Percentiles rank a stretch among this genome's conserved stretches.
Conservation (phyloP, 2,888 invertebrate species). For the Ormia ochracea region DNA sequence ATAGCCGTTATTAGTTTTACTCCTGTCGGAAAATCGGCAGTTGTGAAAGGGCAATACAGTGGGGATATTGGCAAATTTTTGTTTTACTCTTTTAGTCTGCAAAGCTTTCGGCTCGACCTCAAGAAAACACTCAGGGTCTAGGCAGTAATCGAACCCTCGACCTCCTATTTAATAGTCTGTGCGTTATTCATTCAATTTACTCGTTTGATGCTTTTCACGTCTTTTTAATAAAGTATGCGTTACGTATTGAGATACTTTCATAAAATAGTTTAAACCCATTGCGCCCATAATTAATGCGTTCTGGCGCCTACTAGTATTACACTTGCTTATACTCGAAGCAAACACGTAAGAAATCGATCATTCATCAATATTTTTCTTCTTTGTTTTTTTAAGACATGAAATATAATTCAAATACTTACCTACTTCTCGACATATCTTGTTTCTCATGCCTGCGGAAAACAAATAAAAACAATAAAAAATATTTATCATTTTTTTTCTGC, state of each 20-base stretch:
- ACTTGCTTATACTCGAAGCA: constrained; percentile 10
- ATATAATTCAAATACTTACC: constrained; percentile 31
- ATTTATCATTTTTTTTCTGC: not conserved
- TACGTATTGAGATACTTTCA: not conserved
- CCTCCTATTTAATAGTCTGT: too few species aligned
- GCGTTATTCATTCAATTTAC: too few species aligned
- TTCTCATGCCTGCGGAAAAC: not conserved
- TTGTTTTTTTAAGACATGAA: constrained; percentile 22
- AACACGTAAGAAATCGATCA: constrained; percentile 61
- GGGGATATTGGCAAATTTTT: too few species aligned
- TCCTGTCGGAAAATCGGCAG: too few species aligned
- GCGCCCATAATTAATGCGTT: constrained; percentile 51
- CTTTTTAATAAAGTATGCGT: not conserved
- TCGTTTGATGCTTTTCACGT: too few species aligned
- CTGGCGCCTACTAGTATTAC: constrained; percentile 66
- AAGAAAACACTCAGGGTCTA: too few species aligned
- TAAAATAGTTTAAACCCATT: constrained; percentile 20
- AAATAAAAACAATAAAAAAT: constrained; percentile 24
- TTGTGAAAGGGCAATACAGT: too few species aligned
- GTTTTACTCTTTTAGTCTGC: too few species aligned
- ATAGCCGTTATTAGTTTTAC: too few species aligned
- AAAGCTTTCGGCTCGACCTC: too few species aligned
- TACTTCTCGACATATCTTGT: not conserved
- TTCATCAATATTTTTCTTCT: constrained; percentile 37
- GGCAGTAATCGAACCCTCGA: too few species aligned